Conservation (phyloP, 2,888 invertebrate species). For the Ectemnius cavifrons region DNA sequence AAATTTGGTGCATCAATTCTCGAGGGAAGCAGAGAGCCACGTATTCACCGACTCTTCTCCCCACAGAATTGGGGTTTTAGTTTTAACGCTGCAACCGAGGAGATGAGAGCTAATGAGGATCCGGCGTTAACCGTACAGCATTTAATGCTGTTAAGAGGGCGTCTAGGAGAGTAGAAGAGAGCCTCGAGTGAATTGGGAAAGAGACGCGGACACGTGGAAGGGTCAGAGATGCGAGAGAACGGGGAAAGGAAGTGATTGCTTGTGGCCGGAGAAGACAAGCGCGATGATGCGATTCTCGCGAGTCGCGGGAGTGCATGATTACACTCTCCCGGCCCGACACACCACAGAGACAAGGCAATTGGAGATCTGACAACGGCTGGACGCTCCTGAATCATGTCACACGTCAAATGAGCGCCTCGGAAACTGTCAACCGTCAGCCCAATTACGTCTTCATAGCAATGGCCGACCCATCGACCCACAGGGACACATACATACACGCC, state of each 20-base stretch:
- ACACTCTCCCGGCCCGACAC: constrained; percentile 37
- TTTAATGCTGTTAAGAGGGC: neutral
- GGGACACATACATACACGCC: constrained; percentile 27
- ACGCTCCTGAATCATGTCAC: constrained; percentile 77
- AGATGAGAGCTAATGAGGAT: constrained; percentile 1
- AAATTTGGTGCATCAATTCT: neutral
- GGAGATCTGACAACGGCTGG: constrained; percentile 77
- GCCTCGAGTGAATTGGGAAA: too few relatives aligned
- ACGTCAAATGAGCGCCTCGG: constrained; percentile 75
- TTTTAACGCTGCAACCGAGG: neutral
- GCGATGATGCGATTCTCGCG: constrained; percentile 54
- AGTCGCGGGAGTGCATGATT: constrained; percentile 64
- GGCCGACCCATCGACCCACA: constrained; percentile 63
- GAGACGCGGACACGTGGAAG: too few relatives aligned
- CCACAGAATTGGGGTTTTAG: neutral
- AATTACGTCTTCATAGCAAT: constrained; percentile 75
- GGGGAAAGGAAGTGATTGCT: constrained; percentile 39
- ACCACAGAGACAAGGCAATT: constrained; percentile 71
- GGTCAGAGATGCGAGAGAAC: constrained; percentile 6
- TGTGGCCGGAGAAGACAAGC: constrained; percentile 31
- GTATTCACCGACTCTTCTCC: neutral
- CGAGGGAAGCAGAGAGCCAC: neutral
- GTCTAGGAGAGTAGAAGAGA: too few relatives aligned
- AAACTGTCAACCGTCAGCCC: constrained; percentile 73
- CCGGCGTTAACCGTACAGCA: neutral